Conservation (phyloP, 2,113 vertebrate species). For the Nipponia nippon region DNA sequence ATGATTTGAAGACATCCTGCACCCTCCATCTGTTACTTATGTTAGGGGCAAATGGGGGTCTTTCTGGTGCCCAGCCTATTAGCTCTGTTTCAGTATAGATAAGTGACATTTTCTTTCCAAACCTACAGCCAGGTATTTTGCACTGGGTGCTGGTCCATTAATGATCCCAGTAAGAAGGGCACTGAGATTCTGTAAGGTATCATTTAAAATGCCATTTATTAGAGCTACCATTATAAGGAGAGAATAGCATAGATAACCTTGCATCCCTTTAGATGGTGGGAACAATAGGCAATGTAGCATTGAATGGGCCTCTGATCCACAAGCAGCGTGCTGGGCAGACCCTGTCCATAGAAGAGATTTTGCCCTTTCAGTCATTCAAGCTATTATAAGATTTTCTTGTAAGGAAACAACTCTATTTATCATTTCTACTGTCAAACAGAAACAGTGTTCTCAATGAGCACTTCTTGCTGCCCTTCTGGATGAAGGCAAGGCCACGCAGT, state of each 20-base stretch:
- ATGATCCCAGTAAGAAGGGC: neutral
- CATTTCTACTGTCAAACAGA: neutral
- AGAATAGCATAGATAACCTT: neutral
- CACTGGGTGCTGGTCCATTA: neutral
- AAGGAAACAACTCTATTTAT: neutral
- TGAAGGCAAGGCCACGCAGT: neutral
- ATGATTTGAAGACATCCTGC: neutral
- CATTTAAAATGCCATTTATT: neutral
- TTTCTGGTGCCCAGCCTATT: neutral
- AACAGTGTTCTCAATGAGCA: neutral
- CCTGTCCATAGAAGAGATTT: neutral
- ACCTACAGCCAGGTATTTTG: neutral
- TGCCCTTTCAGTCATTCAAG: neutral
- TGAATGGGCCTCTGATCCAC: neutral
- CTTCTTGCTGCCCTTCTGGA: neutral
- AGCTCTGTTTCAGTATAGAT: neutral
- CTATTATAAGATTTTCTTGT: neutral
- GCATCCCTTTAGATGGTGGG: neutral
- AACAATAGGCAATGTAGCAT: neutral
- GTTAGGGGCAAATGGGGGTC: neutral
- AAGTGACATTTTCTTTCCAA: neutral
- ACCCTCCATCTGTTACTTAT: neutral
- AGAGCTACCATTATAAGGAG: neutral
- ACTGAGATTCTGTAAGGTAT: neutral
- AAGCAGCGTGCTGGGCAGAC: neutral